Percentiles rank a stretch among this genome's conserved stretches.
These are phyloP conservation scores for Napeogenes sylphis DNA, from an alignment of 2,888 invertebrate species.

Conservation along the genomic window DNA sequence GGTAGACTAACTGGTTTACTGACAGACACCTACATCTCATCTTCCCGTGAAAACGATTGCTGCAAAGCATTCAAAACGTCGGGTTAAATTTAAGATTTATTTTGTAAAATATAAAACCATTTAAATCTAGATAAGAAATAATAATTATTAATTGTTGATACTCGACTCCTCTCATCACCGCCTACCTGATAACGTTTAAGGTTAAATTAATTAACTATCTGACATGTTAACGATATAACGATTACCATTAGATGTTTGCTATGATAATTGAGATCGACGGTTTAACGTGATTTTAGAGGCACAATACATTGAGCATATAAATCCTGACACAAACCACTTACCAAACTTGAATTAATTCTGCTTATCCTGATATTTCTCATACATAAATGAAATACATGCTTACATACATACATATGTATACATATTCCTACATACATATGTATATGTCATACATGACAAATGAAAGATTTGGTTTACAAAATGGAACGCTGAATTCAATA, in stretches of 20 bases:
- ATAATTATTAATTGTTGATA: not conserved
- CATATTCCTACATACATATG: too few relatives aligned
- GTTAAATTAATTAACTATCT: not conserved
- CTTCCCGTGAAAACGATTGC: too few relatives aligned
- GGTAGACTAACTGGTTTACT: too few relatives aligned
- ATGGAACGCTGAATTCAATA: too few relatives aligned
- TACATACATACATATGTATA: too few relatives aligned
- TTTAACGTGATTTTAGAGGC: not conserved
- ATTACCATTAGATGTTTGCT: constrained; percentile 1
- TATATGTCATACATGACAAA: too few relatives aligned
- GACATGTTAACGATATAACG: not conserved
- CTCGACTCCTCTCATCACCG: not conserved
- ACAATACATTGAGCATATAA: not conserved
- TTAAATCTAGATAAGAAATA: too few relatives aligned
- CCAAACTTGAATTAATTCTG: not conserved
- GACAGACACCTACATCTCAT: too few relatives aligned
- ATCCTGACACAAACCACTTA: constrained; percentile 2
- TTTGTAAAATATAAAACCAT: too few relatives aligned
- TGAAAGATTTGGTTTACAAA: too few relatives aligned
- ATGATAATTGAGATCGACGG: constrained; percentile 5
- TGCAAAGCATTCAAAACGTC: too few relatives aligned
- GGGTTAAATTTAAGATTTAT: too few relatives aligned
- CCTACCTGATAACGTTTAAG: not conserved
- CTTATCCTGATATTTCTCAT: not conserved
- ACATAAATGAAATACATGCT: not conserved